A percentile compares a stretch with the other conserved stretches of the same genome.
phyloP scores from a whole-genome alignment of 2,113 vertebrate genomes.

The Pollimyrus isidori region DNA sequence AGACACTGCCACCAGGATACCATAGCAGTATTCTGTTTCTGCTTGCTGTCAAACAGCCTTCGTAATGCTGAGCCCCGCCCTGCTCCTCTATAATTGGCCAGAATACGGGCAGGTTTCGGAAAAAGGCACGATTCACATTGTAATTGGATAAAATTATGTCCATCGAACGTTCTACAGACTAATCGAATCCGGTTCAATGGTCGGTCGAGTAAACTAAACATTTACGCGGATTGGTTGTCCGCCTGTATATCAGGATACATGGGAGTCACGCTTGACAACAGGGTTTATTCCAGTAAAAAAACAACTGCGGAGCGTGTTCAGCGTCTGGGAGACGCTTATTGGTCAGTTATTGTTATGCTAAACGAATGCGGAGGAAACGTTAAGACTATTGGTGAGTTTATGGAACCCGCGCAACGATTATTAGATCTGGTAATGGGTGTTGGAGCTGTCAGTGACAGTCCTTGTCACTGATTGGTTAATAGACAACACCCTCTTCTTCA shows the following conservation, averaged over 20 bases:
- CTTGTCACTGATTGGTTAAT: constrained; percentile 33
- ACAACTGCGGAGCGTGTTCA: background rate
- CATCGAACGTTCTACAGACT: constrained; percentile 42
- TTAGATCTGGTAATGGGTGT: background rate
- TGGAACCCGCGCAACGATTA: background rate
- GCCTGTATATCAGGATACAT: constrained; percentile 17
- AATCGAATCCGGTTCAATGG: constrained; percentile 41
- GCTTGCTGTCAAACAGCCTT: constrained; percentile 49
- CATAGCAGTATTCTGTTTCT: constrained; percentile 61
- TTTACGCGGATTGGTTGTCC: constrained; percentile 36
- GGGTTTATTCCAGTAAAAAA: constrained; percentile 31
- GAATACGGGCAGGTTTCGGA: background rate
- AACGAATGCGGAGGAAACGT: background rate
- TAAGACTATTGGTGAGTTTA: constrained; percentile 35
- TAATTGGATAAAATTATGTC: constrained; percentile 37
- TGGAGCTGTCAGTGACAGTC: constrained; percentile 37
- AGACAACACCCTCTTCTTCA: no score
- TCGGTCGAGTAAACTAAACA: constrained; percentile 37
- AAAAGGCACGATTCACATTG: background rate
- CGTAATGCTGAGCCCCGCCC: constrained; percentile 54
- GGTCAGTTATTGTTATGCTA: background rate
- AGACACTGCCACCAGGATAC: constrained; percentile 55
- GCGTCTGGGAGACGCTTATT: background rate
- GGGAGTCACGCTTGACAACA: constrained; percentile 15
- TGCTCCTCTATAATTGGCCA: constrained; percentile 54